A percentile compares a stretch with the other conserved stretches of the same genome.
Conservation (phyloP, 2,113 vertebrate species). For the Nansenia antarctica region DNA sequence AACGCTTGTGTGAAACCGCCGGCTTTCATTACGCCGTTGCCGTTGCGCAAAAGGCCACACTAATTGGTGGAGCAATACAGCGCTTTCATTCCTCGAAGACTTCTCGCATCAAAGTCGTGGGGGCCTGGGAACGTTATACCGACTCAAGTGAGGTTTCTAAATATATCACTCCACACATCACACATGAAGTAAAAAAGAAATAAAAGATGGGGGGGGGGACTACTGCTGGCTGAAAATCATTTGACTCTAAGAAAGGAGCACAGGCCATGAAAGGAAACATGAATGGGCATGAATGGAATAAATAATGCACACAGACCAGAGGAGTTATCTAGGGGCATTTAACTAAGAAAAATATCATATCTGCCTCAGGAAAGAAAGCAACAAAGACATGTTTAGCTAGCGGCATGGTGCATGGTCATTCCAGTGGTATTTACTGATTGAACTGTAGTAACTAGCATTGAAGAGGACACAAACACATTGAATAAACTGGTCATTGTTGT, state of each 20-base stretch:
- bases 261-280: neutral
- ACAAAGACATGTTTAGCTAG: neutral
- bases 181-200: slow-evolving; percentile 3
- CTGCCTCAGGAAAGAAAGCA: neutral
- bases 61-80: slow-evolving; percentile 11
- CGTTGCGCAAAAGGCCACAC: slow-evolving; percentile 16
- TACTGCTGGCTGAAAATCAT: neutral
- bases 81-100: slow-evolving; percentile 22
- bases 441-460: slow-evolving; percentile 18
- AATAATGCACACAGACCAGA: neutral
- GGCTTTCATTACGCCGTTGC: slow-evolving; percentile 27
- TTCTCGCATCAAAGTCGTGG: slow-evolving; percentile 19
- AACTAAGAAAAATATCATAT: slow-evolving; percentile 20
- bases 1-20: slow-evolving; percentile 16
- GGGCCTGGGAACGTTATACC: slow-evolving; percentile 8
- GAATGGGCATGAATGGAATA: neutral
- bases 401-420: slow-evolving; percentile 32
- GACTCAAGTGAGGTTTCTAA: slow-evolving; percentile 17
- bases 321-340: slow-evolving; percentile 11
- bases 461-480: slow-evolving; percentile 38
- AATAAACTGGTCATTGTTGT: slow-evolving; percentile 39
- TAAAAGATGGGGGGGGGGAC: slow-evolving; percentile 7
- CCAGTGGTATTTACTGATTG: slow-evolving; percentile 28
- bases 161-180: slow-evolving; percentile 20
- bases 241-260: neutral